Percentiles rank a stretch among this genome's conserved stretches.
Conservation (phyloP, 1,140 invertebrate species). For the Mylabris phalerata region DNA sequence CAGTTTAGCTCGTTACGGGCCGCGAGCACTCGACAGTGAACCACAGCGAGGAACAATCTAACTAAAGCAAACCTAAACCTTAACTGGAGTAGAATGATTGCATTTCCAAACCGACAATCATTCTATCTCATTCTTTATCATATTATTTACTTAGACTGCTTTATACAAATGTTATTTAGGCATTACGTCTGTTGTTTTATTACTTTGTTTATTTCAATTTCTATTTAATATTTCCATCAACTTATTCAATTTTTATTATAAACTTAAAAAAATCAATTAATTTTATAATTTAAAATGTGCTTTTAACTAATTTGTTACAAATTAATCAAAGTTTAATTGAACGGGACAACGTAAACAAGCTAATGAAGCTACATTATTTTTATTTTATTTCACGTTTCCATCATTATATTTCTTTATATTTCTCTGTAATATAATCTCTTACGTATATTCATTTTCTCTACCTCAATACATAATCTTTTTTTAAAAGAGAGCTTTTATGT, state of each 20-base stretch:
- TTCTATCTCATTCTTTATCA: too few relatives aligned
- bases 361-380: conserved; percentile 3
- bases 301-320: too few relatives aligned
- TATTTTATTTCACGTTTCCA: neutral
- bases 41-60: conserved; percentile 41
- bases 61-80: conserved; percentile 44
- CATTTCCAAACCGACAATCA: conserved; percentile 35
- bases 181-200: neutral
- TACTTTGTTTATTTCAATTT: neutral
- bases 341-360: conserved; percentile 4
- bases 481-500: conserved; percentile 10
- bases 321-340: neutral
- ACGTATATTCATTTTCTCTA: conserved; percentile 7
- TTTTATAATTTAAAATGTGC: too few relatives aligned
- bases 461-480: conserved; percentile 15
- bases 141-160: too few relatives aligned
- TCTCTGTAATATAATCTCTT: conserved; percentile 6
- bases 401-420: conserved; percentile 1
- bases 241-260: too few relatives aligned
- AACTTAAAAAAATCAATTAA: too few relatives aligned
- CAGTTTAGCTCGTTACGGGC: conserved; percentile 42
- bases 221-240: neutral
- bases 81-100: conserved; percentile 45
- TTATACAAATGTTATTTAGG: too few relatives aligned
- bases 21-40: conserved; percentile 42